Conservation (phyloP, 2,888 invertebrate genomes). For the Mycogona germanica region DNA sequence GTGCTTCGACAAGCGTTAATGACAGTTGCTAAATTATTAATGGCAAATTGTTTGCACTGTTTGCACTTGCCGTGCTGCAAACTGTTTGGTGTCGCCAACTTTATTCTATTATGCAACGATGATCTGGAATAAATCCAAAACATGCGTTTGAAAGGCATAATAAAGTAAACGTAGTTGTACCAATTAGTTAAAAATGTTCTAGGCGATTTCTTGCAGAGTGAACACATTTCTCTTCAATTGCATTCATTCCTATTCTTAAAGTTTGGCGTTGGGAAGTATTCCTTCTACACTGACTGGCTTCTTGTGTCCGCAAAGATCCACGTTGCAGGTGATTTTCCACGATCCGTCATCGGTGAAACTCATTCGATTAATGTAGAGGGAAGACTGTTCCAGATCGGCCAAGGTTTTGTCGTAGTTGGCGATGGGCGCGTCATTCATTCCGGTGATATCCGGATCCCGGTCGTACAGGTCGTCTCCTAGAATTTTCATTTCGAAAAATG, state of each 20-base stretch:
- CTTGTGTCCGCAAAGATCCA: constrained; percentile 7
- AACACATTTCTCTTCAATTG: not conserved
- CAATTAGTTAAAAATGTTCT: not conserved
- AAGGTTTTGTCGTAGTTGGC: too few species aligned
- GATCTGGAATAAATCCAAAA: too few species aligned
- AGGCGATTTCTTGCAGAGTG: not conserved
- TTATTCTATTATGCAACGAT: too few species aligned
- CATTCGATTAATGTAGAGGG: constrained; percentile 23
- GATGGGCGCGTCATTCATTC: constrained; percentile 21
- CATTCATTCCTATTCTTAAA: not conserved
- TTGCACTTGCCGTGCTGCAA: too few species aligned
- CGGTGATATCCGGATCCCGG: constrained; percentile 28
- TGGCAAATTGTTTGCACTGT: too few species aligned
- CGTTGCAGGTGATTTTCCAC: not conserved
- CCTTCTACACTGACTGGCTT: constrained; percentile 3
- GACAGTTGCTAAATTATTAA: too few species aligned
- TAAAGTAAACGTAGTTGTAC: not conserved
- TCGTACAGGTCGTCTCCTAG: constrained; percentile 34
- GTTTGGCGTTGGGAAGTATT: not conserved
- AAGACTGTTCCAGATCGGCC: constrained; percentile 24
- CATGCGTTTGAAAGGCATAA: not conserved
- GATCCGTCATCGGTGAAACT: not conserved
- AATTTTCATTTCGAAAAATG: constrained; percentile 11
- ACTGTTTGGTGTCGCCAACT: too few species aligned
- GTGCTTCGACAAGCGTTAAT: too few species aligned